These are phyloP conservation scores for Adelognathus sp. DNA, from an alignment of 2,888 invertebrate genomes.

Conservation along the genomic window DNA sequence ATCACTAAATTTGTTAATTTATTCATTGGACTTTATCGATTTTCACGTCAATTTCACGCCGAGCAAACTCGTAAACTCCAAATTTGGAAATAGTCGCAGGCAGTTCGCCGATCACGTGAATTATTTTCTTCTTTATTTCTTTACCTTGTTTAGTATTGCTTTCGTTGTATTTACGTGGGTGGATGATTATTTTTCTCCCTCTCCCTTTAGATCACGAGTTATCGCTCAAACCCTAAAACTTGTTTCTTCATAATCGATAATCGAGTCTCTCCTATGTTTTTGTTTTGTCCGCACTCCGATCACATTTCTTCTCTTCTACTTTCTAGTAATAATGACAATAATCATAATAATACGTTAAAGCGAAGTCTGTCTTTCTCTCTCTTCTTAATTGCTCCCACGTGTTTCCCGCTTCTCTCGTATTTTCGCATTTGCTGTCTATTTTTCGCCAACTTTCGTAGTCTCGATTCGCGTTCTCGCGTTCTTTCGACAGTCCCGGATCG, in stretches of 20 bases:
- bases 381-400: constrained; percentile 47
- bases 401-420: constrained; percentile 41
- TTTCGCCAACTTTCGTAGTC: not conserved
- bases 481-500: constrained; percentile 56
- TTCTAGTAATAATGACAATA: constrained; percentile 18
- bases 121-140: not conserved
- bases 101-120: constrained; percentile 26
- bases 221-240: constrained; percentile 11
- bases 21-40: constrained; percentile 57
- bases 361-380: constrained; percentile 52
- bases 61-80: constrained; percentile 37
- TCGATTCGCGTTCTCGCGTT: constrained; percentile 11
- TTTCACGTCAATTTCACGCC: not conserved
- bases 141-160: constrained; percentile 80
- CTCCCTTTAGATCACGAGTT: constrained; percentile 34
- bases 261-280: constrained; percentile 34
- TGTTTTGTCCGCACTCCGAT: not conserved
- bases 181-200: constrained; percentile 68
- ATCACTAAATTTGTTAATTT: constrained; percentile 12
- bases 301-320: not conserved
- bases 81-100: not conserved
- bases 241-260: constrained; percentile 19
- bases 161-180: constrained; percentile 80
- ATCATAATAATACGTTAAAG: constrained; percentile 34
- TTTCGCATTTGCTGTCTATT: constrained; percentile 28